Evolutionary conservation across 2,888 invertebrate species (phyloP).

Genomic region (Drosophila barbarae): DNA sequence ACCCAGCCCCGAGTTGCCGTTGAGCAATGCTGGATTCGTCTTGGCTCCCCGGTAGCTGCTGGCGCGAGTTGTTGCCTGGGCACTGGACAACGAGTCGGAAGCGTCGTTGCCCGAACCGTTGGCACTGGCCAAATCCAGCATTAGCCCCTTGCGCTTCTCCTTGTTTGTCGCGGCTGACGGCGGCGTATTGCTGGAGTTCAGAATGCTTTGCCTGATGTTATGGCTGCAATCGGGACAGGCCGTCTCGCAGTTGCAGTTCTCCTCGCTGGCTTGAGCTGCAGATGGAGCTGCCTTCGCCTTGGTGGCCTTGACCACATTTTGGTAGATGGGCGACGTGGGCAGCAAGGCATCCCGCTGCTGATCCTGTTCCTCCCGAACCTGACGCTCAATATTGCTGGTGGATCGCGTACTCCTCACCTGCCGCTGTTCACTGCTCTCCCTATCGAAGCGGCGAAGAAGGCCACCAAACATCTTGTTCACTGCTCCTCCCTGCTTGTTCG

Average conservation of each 20-base stretch:
- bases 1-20: slow-evolving; percentile 58
- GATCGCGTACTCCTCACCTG: slow-evolving; percentile 77
- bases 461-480: slow-evolving; percentile 89
- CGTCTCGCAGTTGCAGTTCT: slow-evolving; percentile 65
- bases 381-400: slow-evolving; percentile 77
- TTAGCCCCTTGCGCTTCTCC: slow-evolving; percentile 81
- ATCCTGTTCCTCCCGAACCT: slow-evolving; percentile 64
- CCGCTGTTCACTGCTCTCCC: slow-evolving; percentile 80
- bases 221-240: slow-evolving; percentile 68
- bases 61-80: slow-evolving; percentile 39
- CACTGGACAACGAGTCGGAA: slow-evolving; percentile 29
- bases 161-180: slow-evolving; percentile 7
- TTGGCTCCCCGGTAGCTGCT: slow-evolving; percentile 58
- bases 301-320: slow-evolving; percentile 52
- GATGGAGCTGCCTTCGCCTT: slow-evolving; percentile 12
- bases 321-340: slow-evolving; percentile 70
- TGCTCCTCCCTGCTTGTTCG: slow-evolving; percentile 82
- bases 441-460: slow-evolving; percentile 87
- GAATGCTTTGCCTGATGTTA: slow-evolving; percentile 31
- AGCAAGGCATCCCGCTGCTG: slow-evolving; percentile 42
- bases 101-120: slow-evolving; percentile 18
- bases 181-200: not conserved
- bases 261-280: slow-evolving; percentile 29
- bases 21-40: slow-evolving; percentile 55
- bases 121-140: slow-evolving; percentile 82